phyloP scores from a whole-genome alignment of 2,797 vertebrate genomes.

The Benthosema pterotum region DNA sequence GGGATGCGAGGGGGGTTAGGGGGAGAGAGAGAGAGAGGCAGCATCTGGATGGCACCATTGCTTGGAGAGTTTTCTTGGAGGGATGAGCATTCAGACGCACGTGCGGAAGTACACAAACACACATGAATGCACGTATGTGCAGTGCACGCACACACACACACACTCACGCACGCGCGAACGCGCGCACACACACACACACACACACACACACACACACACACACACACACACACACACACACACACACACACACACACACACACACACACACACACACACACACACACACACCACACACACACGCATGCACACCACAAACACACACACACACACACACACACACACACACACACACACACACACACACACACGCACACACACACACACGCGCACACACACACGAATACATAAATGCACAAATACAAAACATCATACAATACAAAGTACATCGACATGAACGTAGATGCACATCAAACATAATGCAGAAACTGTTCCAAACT shows the following conservation, averaged over 20 bases:
- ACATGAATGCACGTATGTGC: conserved; percentile 16
- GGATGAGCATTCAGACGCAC: conserved; percentile 16
- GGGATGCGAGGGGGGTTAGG: background rate
- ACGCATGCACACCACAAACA: background rate
- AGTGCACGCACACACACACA: conserved; percentile 17
- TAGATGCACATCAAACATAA: background rate
- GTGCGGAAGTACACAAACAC: conserved; percentile 5
- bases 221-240: conserved; percentile 3
- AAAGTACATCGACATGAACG: background rate
- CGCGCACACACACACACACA: background rate
- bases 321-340: background rate
- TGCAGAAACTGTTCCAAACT: background rate
- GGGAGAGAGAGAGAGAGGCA: conserved; percentile 15
- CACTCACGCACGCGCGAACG: background rate
- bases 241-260: conserved; percentile 2
- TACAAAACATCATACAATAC: too few relatives aligned
- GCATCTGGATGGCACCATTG: conserved; percentile 51
- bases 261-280: conserved; percentile 5
- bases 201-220: background rate
- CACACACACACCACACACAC: conserved; percentile 24
- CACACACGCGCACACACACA: conserved; percentile 4
- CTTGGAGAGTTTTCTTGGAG: conserved; percentile 34
- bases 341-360: background rate
- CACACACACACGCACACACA: conserved; percentile 3
- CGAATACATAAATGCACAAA: too few relatives aligned